Base-by-base conservation (phyloP, 2,113 vertebrate genomes). In the Gallinago undulata region DNA sequence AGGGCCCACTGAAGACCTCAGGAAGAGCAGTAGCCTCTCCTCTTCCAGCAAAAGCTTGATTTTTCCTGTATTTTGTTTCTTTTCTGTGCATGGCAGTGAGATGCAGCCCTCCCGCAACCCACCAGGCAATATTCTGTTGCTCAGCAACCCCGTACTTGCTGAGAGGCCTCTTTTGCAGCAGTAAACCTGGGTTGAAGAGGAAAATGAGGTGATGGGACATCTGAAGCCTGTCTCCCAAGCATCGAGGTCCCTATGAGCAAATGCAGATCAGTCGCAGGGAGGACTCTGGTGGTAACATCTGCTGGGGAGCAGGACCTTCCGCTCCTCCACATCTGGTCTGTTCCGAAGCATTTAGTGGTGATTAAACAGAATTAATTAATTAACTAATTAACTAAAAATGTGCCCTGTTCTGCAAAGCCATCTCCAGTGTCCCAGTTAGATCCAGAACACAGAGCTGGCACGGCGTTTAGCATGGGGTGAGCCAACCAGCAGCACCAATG, bases 141-240 rank as follows among this genome's bases (percentile, higher is more conserved):
- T 94, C 90, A 94, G 96, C 94, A 95, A 87, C 92, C 48, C 48
- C 0, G 3, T 45, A 66, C 81, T 82, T 87, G 80, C 93, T 93
- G 89, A 94, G 81, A 89, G 53, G 70, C 66, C 69, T 79, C 48
- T 95, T 94, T 70, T 87, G 27, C 74, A 90, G 68, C n/a, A 45
- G 48, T 23, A 75, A 82, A 75, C 62, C 41, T 23, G 22, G 35
- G 56, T 33, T 89, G 37, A 57, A 72, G 39, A 85, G 50, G 45
- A 68, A 82, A 87, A 73, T 3, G 28, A 77, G 63, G 31, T 73
- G 75, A 59, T 1, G 3, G 70, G 77, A 53, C 45, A 73, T 22
- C 30, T 3, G 2, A 92, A 92, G 37, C 5, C 55, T 69, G 31
- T 47, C 57, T 63, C 15, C 66, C 43, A n/a, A 51, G 53, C 10